Evolutionary conservation across 2,113 vertebrate species (phyloP), one percentile per base, ranked within the genome.

Genomic region (Sceloporus tristichus): DNA sequence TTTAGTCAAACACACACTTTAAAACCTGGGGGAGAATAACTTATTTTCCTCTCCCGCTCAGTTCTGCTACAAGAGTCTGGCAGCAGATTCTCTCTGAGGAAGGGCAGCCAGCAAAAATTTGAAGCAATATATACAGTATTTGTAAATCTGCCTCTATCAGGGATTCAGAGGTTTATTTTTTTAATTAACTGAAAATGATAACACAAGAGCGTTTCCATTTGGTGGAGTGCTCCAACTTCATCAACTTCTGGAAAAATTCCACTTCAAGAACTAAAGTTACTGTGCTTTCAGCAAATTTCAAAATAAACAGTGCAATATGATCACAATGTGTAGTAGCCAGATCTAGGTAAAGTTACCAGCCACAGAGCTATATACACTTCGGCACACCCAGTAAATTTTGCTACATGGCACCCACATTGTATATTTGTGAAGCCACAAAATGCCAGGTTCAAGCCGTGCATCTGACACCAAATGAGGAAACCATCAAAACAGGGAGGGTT

Each of bases 131-230:
- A 73, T 1, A 81, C 0, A 76, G 59, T 73, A 85, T 84, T 90
- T 89, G 85, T 79, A 92, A 89, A 91, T 81, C 87, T 70, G 34
- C 66, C 9, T 1, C 94, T 88, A 86, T 90, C 91, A 95, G 93
- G 77, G 91, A 93, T 91, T 79, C 42, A 42, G 80, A 78, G n/a
- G 1, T 93, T 96, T 96, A 91, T 96, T 97, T 95, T 95, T 93
- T 93, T 91, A 95, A 96, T 96, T 94, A 96, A 94, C 92, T 96
- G 92, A 92, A 96, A 95, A 95, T 48, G 87, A 95, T 96, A 97
- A 96, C 94, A 95, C 38, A 77, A 90, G 85, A 94, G 82, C 86
- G 40, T 90, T 87, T 13, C 91, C 88, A 94, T 91, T 91, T 93
- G 94, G 91, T 89, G 18, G 86, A 70, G 82, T 90, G 77, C 76